These are phyloP conservation scores for Henricia sp. DNA, from an alignment of 53 echinoderm and acorn worm genomes.

Conservation along the genomic window DNA sequence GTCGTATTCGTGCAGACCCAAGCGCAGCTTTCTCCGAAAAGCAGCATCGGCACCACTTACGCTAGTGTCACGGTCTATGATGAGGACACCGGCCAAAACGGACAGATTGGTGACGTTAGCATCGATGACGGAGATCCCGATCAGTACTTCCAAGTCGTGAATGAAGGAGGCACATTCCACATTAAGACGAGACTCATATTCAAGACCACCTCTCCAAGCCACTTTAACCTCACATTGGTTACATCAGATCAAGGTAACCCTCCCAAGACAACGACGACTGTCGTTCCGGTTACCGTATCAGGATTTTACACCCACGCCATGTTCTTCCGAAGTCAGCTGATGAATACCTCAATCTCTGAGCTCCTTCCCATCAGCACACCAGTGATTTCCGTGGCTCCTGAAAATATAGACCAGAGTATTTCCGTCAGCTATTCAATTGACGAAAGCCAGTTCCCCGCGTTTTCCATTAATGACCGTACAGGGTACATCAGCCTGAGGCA, in stretches of 20 bases:
- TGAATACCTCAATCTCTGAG: conserved; percentile 82
- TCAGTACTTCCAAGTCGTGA: conserved; percentile 57
- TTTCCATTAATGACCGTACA: conserved; percentile 69
- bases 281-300: conserved; percentile 70
- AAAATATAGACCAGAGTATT: conserved; percentile 43
- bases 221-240: conserved; percentile 84
- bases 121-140: conserved; percentile 78
- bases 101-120: conserved; percentile 68
- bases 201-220: conserved; percentile 43
- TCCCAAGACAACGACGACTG: conserved; percentile 68
- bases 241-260: conserved; percentile 85
- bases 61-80: conserved; percentile 86
- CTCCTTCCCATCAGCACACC: conserved; percentile 87
- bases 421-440: conserved; percentile 68
- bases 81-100: conserved; percentile 84
- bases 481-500: conserved; percentile 76
- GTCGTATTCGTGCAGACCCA: conserved; percentile 71
- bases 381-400: conserved; percentile 74
- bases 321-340: conserved; percentile 66
- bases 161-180: conserved; percentile 71
- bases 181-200: conserved; percentile 65
- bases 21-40: conserved; percentile 69
- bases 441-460: conserved; percentile 67
- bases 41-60: conserved; percentile 73
- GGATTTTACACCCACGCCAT: conserved; percentile 68